Base-by-base conservation (phyloP, 2,113 vertebrate genomes). In the Dicrurus megarhynchus region DNA sequence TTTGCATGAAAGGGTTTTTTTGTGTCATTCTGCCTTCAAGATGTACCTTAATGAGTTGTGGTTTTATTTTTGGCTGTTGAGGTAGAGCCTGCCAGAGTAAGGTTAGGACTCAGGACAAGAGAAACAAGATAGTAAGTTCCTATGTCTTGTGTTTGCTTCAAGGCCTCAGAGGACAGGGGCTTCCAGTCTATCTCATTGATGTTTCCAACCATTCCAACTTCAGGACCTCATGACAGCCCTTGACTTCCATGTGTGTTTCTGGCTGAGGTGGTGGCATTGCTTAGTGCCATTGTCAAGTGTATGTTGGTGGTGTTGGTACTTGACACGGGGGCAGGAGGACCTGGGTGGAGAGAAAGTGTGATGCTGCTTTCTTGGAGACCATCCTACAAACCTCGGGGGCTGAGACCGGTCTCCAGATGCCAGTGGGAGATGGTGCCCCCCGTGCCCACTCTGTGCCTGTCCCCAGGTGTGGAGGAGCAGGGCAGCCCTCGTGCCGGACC, bases 331-430 rank as follows among this genome's bases (percentile, higher is more conserved):
- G 27, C 37, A 78, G 87, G 41, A 83, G 53, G 33, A 52, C 57
- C 11, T 0, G 0, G 3, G 11, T 46, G 11, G 22, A 83, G 63
- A n/a, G 9, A 21, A 46, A 21, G 23, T 1, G 0, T 19, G 37
- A 19, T 79, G 67, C 53, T 87, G 46, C 82, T 61, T 71, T 79
- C 49, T 44, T 69, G 47, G 53, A 68, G 30, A 50, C 42, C 39
- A 37, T 41, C 50, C 81, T 32, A 16, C 35, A 59, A 46, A 32
- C 42, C 44, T 39, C 1, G 0, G 28, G 28, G 42, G 23, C 73
- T 49, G 37, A 59, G 24, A 35, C 1, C 24, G 4, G 4, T 85
- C 50, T 70, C 26, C 46, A 55, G 30, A n/a, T 46, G 56, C 75
- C 65, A 37, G 4, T 6, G 2, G 60, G 42, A 70, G 73, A 7